A percentile compares a stretch with the other conserved stretches of the same genome.
phyloP scores from a whole-genome alignment of 2,113 vertebrate genomes.

The Onychostruthus taczanowskii region DNA sequence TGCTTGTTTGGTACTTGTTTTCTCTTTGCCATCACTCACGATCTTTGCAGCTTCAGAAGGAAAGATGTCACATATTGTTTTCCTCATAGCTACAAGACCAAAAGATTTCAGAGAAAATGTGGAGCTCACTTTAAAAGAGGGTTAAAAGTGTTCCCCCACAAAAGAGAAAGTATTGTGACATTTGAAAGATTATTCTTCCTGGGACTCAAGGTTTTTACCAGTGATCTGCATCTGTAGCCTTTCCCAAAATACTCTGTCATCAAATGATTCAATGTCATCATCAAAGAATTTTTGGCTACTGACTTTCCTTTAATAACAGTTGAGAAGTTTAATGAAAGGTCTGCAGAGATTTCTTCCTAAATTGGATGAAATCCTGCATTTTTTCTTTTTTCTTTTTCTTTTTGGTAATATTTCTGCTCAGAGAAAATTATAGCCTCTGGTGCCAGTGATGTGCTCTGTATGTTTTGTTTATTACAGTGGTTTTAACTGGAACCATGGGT shows the following conservation, averaged over 20 bases:
- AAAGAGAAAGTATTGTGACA: conserved; percentile 60
- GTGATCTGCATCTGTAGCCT: conserved; percentile 38
- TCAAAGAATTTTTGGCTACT: conserved; percentile 75
- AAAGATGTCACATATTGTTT: fast-evolving
- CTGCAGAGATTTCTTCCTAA: conserved; percentile 72
- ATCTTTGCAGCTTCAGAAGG: background rate
- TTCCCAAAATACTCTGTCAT: conserved; percentile 64
- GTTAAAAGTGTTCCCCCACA: conserved; percentile 23
- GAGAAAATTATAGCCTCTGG: conserved; percentile 76
- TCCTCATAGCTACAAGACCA: background rate
- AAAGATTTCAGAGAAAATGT: background rate
- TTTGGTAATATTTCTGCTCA: conserved; percentile 73
- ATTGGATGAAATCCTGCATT: conserved; percentile 65
- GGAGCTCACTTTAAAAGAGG: background rate
- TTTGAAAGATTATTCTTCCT: conserved; percentile 57
- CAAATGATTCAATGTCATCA: conserved; percentile 73
- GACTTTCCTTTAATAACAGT: conserved; percentile 73
- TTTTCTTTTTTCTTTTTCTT: conserved; percentile 4
- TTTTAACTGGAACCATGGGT: conserved; percentile 68
- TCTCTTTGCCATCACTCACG: background rate
- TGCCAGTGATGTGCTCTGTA: conserved; percentile 75
- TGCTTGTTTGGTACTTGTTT: background rate
- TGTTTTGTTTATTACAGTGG: conserved; percentile 74
- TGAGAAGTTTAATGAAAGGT: conserved; percentile 76
- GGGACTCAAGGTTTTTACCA: conserved; percentile 46